phyloP scores from a whole-genome alignment of 1,140 invertebrate species.

The Lordiphosa mommai region DNA sequence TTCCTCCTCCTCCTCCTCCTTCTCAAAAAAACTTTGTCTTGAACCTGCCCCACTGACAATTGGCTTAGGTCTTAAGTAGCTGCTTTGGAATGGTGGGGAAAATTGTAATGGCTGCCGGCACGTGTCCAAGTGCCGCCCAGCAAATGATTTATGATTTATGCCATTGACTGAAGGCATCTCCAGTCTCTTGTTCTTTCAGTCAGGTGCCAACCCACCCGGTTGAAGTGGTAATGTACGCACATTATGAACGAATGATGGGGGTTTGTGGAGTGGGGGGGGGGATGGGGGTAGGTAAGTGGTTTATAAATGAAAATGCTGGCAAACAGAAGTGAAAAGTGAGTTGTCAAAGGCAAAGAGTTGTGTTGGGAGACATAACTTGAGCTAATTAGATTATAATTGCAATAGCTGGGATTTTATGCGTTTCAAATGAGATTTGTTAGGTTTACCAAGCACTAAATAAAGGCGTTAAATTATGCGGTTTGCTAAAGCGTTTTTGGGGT shows the following conservation, averaged over 20 bases:
- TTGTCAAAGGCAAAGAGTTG: not conserved
- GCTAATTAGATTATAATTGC: slow-evolving; percentile 6
- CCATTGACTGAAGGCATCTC: slow-evolving; percentile 69
- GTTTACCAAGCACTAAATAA: too few species aligned
- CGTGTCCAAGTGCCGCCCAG: slow-evolving; percentile 61
- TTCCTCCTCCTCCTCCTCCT: slow-evolving; percentile 17
- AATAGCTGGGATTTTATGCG: not conserved
- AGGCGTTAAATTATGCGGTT: not conserved
- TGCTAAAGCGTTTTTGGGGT: too few species aligned
- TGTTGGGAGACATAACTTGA: not conserved
- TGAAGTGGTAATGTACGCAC: slow-evolving; percentile 50
- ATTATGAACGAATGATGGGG: slow-evolving; percentile 21
- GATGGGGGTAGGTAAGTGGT: not conserved
- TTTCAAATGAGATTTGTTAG: too few species aligned
- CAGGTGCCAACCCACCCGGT: slow-evolving; percentile 11
- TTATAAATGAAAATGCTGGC: not conserved
- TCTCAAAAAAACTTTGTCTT: slow-evolving; percentile 42
- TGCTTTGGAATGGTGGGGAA: not conserved
- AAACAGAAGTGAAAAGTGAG: not conserved
- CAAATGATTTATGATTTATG: slow-evolving; percentile 67
- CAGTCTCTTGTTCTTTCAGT: slow-evolving; percentile 3
- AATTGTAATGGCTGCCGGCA: slow-evolving; percentile 54
- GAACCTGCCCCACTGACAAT: slow-evolving; percentile 76
- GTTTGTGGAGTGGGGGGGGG: slow-evolving; percentile 15
- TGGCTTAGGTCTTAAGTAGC: slow-evolving; percentile 45